Percentiles rank a stretch among this genome's conserved stretches.
Conservation (phyloP, 2,797 vertebrate genomes). For the Premnoplex brunnescens region DNA sequence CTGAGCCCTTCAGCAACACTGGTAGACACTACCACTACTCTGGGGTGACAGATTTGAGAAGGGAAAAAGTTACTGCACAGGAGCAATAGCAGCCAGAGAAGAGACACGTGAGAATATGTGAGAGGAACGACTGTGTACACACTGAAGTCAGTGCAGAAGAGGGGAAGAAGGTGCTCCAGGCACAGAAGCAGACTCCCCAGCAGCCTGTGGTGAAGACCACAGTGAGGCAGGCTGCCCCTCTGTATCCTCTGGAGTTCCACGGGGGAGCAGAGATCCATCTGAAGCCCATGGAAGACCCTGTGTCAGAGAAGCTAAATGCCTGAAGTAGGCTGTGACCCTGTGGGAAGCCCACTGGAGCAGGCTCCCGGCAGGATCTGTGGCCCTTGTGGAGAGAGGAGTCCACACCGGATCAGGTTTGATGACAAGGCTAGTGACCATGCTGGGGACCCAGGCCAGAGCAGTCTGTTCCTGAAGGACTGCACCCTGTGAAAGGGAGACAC, state of each 20-base stretch:
- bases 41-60: background rate
- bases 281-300: background rate
- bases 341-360: background rate
- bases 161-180: background rate
- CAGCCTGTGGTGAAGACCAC: background rate
- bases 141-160: background rate
- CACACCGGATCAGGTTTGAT: too few relatives aligned
- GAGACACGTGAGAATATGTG: background rate
- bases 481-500: too few relatives aligned
- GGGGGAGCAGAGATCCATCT: background rate
- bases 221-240: background rate
- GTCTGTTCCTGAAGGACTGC: too few relatives aligned
- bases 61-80: background rate
- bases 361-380: background rate
- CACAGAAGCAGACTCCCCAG: too few relatives aligned
- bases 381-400: background rate
- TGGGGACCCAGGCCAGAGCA: background rate
- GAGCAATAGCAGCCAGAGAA: background rate
- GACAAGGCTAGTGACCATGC: background rate
- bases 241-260: background rate
- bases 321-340: background rate
- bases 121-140: background rate
- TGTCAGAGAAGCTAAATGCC: too few relatives aligned
- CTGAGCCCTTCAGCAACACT: accelerated
- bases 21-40: too few relatives aligned